Evolutionary conservation across 2,888 invertebrate genomes (phyloP).

Genomic region (Eledona agricola): DNA sequence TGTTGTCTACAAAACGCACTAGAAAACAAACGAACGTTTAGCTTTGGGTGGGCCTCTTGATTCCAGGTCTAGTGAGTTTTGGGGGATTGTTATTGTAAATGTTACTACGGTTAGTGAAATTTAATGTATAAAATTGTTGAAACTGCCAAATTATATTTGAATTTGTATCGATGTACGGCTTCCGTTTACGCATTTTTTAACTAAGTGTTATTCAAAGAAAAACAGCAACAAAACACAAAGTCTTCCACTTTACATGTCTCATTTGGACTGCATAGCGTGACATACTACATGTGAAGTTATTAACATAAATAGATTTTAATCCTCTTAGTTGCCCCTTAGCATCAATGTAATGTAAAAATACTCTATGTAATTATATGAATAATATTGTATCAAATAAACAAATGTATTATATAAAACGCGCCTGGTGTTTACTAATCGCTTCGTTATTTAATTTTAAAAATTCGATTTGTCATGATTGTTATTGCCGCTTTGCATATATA

Average conservation of each 20-base stretch:
- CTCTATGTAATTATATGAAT: conserved; percentile 24
- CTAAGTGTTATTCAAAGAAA: conserved; percentile 34
- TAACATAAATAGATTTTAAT: conserved; percentile 12
- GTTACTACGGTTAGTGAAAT: conserved; percentile 16
- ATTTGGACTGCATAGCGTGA: background rate
- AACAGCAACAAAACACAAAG: conserved; percentile 47
- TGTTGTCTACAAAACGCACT: conserved; percentile 15
- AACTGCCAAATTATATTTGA: conserved; percentile 33
- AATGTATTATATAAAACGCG: conserved; percentile 10
- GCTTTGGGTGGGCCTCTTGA: background rate
- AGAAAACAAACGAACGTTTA: conserved; percentile 1
- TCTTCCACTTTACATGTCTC: conserved; percentile 45
- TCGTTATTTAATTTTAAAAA: conserved; percentile 19
- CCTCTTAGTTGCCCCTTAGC: conserved; percentile 28
- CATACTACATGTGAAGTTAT: background rate
- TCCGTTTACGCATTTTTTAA: conserved; percentile 27
- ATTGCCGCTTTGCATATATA: conserved; percentile 24
- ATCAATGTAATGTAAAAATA: conserved; percentile 20
- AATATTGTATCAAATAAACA: conserved; percentile 21
- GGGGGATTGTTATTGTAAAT: conserved; percentile 23
- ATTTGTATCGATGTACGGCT: conserved; percentile 10
- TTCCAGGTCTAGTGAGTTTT: conserved; percentile 31
- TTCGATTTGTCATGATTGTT: conserved; percentile 26
- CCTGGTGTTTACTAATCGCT: background rate
- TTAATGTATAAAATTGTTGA: conserved; percentile 35